Evolutionary conservation across 2,113 vertebrate species (phyloP).

Genomic region (Amphiprion ocellaris): DNA sequence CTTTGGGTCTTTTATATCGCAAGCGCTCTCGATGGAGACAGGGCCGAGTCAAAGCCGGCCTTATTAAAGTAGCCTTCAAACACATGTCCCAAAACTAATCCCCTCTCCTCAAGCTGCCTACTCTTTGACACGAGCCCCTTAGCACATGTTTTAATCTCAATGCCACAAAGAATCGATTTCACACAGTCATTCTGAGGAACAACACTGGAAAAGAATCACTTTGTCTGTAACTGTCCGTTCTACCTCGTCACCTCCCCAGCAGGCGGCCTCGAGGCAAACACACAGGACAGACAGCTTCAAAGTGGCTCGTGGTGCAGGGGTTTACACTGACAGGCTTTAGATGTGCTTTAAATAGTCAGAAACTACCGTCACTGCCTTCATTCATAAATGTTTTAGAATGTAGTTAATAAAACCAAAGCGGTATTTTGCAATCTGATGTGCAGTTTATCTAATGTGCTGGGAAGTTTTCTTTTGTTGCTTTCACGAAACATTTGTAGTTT

Average conservation of each 20-base stretch:
- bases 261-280: slow-evolving; percentile 41
- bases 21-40: slow-evolving; percentile 41
- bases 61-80: slow-evolving; percentile 71
- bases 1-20: slow-evolving; percentile 58
- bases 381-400: slow-evolving; percentile 37
- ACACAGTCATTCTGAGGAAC: slow-evolving; percentile 36
- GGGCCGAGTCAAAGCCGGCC: slow-evolving; percentile 48
- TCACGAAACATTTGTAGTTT: slow-evolving; percentile 14
- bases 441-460: neutral
- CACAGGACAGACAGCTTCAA: slow-evolving; percentile 23
- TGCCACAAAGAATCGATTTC: slow-evolving; percentile 58
- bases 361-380: slow-evolving; percentile 11
- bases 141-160: slow-evolving; percentile 61
- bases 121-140: slow-evolving; percentile 51
- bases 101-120: slow-evolving; percentile 57
- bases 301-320: slow-evolving; percentile 29
- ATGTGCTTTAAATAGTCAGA: slow-evolving; percentile 33
- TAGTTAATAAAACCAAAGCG: slow-evolving; percentile 21
- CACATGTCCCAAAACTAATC: slow-evolving; percentile 68
- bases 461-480: neutral
- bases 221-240: slow-evolving; percentile 33
- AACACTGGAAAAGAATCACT: slow-evolving; percentile 33
- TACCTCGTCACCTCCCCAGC: slow-evolving; percentile 12
- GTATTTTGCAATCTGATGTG: neutral
- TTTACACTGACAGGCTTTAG: slow-evolving; percentile 28